phyloP scores from a whole-genome alignment of 2,888 invertebrate species.

The Drosophila antonietae region DNA sequence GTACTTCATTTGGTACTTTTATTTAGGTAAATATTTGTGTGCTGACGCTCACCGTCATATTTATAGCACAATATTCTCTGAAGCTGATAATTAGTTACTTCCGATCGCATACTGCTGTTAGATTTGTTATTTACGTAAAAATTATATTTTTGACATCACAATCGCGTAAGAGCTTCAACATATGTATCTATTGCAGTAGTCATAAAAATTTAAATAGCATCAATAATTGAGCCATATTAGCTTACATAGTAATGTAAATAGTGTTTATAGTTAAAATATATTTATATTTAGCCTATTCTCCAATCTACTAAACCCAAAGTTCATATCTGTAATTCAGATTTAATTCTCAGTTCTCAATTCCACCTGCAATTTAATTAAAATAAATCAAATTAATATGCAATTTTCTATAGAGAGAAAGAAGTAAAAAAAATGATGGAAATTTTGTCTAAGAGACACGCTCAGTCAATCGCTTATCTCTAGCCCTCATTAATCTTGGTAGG shows the following conservation, averaged over 20 bases:
- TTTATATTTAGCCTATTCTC: not conserved
- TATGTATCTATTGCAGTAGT: not conserved
- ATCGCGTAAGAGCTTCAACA: not conserved
- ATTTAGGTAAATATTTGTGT: not conserved
- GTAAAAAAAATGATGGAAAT: not conserved
- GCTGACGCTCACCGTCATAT: not conserved
- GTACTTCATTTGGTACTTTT: not conserved
- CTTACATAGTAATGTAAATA: not conserved
- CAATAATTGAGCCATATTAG: not conserved
- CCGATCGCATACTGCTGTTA: not conserved
- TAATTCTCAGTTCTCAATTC: not conserved
- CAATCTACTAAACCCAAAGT: not conserved
- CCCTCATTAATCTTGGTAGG: slow-evolving; percentile 26
- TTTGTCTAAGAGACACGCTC: not conserved
- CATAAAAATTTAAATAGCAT: not conserved
- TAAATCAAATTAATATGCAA: not conserved
- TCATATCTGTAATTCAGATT: not conserved
- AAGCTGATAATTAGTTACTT: not conserved
- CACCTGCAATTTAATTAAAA: not conserved
- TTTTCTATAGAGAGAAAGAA: too few species aligned
- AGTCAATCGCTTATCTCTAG: slow-evolving; percentile 17
- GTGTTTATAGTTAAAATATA: not conserved
- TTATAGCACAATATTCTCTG: not conserved
- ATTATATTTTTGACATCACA: not conserved
- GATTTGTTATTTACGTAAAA: not conserved